A percentile compares a stretch with the other conserved stretches of the same genome.
Conservation (phyloP, 2,113 vertebrate species). For the Pitta sordida region DNA sequence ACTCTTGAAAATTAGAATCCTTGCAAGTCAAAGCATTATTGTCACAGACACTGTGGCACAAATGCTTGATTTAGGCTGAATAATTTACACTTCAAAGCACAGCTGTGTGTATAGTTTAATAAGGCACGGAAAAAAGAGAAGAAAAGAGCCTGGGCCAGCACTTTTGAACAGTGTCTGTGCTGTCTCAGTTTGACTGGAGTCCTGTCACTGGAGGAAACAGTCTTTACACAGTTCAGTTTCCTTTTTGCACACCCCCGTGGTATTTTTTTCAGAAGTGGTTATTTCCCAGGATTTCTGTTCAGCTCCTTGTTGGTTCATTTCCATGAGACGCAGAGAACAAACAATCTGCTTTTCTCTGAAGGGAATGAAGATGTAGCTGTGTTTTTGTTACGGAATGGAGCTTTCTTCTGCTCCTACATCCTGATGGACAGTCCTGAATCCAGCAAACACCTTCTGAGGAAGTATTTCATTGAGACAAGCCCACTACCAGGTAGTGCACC, state of each 20-base stretch:
- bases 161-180: neutral
- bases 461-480: conserved; percentile 72
- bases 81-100: conserved; percentile 31
- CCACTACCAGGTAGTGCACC: conserved; percentile 30
- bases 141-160: neutral
- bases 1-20: neutral
- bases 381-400: conserved; percentile 90
- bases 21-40: neutral
- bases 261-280: conserved; percentile 41
- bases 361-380: conserved; percentile 85
- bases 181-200: neutral
- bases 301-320: neutral
- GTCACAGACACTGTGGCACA: neutral
- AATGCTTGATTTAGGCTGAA: neutral
- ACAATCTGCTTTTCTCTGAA: conserved; percentile 44
- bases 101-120: neutral
- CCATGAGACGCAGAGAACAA: neutral
- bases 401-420: conserved; percentile 91
- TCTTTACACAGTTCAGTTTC: neutral
- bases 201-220: neutral
- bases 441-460: conserved; percentile 82
- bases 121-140: neutral
- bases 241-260: neutral
- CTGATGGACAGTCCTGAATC: conserved; percentile 87
- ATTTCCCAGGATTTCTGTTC: conserved; percentile 50